Percentiles rank a stretch among this genome's conserved stretches.
phyloP scores from a whole-genome alignment of 1,140 invertebrate genomes.

The Caenorhabditis brenneri region DNA sequence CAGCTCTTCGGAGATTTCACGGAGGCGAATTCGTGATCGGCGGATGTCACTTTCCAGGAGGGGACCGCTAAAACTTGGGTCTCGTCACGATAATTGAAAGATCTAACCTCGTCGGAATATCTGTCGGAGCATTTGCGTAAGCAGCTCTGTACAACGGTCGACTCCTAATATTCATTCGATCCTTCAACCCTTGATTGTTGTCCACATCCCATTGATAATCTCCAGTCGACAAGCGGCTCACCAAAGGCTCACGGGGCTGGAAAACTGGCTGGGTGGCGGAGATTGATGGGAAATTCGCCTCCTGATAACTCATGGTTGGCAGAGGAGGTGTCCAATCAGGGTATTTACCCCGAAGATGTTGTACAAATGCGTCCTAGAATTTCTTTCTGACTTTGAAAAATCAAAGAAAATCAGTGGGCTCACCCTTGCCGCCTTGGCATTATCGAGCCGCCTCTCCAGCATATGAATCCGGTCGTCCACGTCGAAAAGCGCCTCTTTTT shows the following conservation, averaged over 20 bases:
- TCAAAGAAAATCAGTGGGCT: no score
- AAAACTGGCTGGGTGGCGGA: no score
- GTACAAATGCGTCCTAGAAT: slow-evolving; percentile 13
- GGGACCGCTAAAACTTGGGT: background rate
- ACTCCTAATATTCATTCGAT: no score
- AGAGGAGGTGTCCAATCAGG: background rate
- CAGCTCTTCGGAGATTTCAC: slow-evolving; percentile 20
- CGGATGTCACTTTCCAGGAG: slow-evolving; percentile 20
- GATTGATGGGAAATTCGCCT: background rate
- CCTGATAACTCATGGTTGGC: background rate
- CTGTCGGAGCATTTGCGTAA: background rate
- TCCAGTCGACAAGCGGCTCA: background rate
- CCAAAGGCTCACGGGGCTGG: background rate
- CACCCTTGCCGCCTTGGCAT: background rate
- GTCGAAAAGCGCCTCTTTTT: background rate
- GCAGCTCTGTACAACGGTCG: background rate
- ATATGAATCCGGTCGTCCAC: background rate
- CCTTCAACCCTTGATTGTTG: background rate
- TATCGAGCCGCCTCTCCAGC: background rate
- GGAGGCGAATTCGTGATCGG: background rate
- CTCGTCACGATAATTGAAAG: background rate
- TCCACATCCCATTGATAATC: background rate
- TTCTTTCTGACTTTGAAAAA: no score
- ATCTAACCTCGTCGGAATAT: slow-evolving; percentile 3
- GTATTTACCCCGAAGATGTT: slow-evolving; percentile 18